Conservation (phyloP, 2,113 vertebrate genomes). For the Dicerorhinus sumatrensis region DNA sequence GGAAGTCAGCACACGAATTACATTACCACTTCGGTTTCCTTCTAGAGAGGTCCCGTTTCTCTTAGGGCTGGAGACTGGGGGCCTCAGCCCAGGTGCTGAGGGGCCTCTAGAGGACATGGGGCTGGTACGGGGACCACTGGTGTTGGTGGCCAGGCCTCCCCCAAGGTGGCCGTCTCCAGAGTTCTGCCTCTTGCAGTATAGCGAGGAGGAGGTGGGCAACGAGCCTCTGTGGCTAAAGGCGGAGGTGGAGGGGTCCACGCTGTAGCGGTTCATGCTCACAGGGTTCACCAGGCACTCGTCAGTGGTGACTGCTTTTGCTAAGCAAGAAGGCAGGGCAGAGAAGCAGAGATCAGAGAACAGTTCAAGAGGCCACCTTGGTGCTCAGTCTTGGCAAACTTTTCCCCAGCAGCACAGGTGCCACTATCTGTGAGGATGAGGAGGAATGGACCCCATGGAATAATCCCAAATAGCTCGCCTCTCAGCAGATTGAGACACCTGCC, state of each 20-base stretch:
- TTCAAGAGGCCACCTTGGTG: neutral
- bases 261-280: slow-evolving; percentile 88
- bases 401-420: neutral
- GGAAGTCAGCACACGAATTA: neutral
- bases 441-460: neutral
- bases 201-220: slow-evolving; percentile 70
- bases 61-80: slow-evolving; percentile 90
- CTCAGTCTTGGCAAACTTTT: neutral
- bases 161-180: slow-evolving; percentile 82
- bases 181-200: slow-evolving; percentile 85
- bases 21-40: slow-evolving; percentile 93
- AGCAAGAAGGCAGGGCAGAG: slow-evolving; percentile 59
- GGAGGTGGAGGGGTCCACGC: slow-evolving; percentile 88
- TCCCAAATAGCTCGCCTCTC: neutral
- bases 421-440: neutral
- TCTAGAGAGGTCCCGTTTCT: slow-evolving; percentile 88
- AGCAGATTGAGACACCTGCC: neutral
- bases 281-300: slow-evolving; percentile 91
- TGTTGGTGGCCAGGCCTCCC: slow-evolving; percentile 75
- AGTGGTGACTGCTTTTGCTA: slow-evolving; percentile 89
- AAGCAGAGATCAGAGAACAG: slow-evolving; percentile 60
- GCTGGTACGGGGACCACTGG: slow-evolving; percentile 86
- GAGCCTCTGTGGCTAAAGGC: slow-evolving; percentile 87
- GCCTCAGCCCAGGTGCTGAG: slow-evolving; percentile 83
- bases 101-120: slow-evolving; percentile 85